Percentiles rank a stretch among this genome's conserved stretches.
phyloP scores from a whole-genome alignment of 2,888 invertebrate species.

The Cyclophora albipunctata region DNA sequence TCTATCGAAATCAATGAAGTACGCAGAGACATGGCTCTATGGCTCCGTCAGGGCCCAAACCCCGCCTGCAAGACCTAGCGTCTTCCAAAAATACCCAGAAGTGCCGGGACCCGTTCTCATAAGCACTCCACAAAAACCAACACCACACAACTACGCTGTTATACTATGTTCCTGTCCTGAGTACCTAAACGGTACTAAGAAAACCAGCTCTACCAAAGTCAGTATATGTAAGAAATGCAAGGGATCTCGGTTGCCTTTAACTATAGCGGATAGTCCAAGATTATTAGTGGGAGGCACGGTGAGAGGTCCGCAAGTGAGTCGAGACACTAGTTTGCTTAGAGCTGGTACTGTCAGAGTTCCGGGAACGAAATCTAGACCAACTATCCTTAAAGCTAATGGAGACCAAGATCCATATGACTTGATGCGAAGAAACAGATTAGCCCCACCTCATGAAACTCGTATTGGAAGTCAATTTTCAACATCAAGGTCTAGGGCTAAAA shows the following conservation, averaged over 20 bases:
- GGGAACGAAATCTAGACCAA: constrained; percentile 75
- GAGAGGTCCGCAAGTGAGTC: constrained; percentile 65
- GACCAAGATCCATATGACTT: constrained; percentile 86
- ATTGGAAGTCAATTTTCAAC: constrained; percentile 70
- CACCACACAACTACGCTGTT: constrained; percentile 80
- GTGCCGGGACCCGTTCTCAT: constrained; percentile 64
- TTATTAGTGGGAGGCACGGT: constrained; percentile 78
- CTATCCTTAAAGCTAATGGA: constrained; percentile 77
- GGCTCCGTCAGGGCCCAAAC: constrained; percentile 81
- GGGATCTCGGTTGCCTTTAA: constrained; percentile 83
- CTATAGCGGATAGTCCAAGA: constrained; percentile 76
- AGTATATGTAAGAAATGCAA: constrained; percentile 89
- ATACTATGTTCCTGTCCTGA: constrained; percentile 88
- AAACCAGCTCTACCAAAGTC: constrained; percentile 82
- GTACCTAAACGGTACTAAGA: constrained; percentile 85
- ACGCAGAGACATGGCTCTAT: constrained; percentile 90
- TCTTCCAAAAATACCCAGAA: constrained; percentile 67
- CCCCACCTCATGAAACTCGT: constrained; percentile 77
- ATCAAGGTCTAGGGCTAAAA: constrained; percentile 69
- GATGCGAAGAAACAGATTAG: constrained; percentile 84
- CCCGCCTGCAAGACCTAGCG: constrained; percentile 60
- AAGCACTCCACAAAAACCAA: constrained; percentile 72
- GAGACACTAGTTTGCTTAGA: constrained; percentile 65
- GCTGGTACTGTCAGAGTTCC: constrained; percentile 80
- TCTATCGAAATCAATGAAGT: constrained; percentile 88